Conservation (phyloP, 2,797 vertebrate genomes). For the Crocidura indochinensis region DNA sequence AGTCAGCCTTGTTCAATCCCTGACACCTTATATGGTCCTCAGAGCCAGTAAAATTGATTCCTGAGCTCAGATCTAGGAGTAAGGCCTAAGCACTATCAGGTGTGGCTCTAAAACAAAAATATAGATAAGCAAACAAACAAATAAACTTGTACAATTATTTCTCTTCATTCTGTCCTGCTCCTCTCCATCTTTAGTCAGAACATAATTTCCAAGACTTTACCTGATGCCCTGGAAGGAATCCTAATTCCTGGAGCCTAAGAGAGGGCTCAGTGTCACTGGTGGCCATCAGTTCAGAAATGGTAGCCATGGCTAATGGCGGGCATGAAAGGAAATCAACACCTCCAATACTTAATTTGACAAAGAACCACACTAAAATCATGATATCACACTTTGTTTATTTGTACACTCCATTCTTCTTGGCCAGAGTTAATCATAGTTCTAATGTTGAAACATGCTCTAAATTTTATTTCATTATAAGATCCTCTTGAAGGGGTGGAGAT, state of each 20-base stretch:
- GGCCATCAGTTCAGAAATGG: not conserved
- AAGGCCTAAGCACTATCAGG: too few relatives aligned
- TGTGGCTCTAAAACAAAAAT: too few relatives aligned
- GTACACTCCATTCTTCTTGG: not conserved
- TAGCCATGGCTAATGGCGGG: not conserved
- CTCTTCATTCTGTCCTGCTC: too few relatives aligned
- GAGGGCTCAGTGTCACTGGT: not conserved
- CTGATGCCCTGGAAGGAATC: not conserved
- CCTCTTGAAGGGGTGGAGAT: not conserved
- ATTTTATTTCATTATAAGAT: not conserved
- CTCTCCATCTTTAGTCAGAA: too few relatives aligned
- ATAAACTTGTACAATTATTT: too few relatives aligned
- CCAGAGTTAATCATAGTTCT: slow-evolving; percentile 29
- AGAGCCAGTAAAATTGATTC: too few relatives aligned
- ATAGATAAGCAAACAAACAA: too few relatives aligned
- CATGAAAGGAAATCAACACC: not conserved
- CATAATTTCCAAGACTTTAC: not conserved
- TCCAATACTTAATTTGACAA: not conserved
- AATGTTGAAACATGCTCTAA: not conserved
- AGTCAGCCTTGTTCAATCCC: too few relatives aligned
- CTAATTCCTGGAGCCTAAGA: not conserved
- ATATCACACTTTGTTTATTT: not conserved
- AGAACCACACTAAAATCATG: not conserved
- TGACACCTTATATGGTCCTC: too few relatives aligned
- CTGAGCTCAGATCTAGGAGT: too few relatives aligned